These are phyloP conservation scores for Oeneis ivallda DNA, from an alignment of 2,888 invertebrate species.

Conservation along the genomic window DNA sequence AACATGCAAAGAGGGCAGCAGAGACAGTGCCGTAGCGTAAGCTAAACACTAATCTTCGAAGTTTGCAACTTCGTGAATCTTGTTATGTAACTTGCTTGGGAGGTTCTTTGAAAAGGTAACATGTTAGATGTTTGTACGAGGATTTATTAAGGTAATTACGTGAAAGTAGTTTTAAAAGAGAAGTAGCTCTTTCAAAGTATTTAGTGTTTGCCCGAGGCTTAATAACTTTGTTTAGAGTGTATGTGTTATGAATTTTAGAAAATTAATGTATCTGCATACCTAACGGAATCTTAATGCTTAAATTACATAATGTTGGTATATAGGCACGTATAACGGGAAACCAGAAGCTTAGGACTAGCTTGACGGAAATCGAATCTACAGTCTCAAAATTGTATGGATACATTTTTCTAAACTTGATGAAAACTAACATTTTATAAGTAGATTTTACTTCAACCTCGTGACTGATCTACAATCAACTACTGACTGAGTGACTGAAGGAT, in stretches of 20 bases:
- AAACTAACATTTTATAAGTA: too few species aligned
- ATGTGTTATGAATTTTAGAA: background rate
- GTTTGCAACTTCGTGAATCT: constrained; percentile 35
- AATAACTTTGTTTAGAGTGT: background rate
- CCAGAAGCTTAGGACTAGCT: too few species aligned
- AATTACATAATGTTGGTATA: too few species aligned
- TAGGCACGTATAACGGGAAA: too few species aligned
- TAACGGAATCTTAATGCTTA: background rate
- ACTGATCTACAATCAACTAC: too few species aligned
- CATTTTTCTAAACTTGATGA: too few species aligned
- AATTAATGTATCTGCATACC: background rate
- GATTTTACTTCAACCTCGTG: too few species aligned
- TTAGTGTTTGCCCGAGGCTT: background rate
- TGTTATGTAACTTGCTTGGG: constrained; percentile 33
- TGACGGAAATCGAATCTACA: too few species aligned
- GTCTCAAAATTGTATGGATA: too few species aligned
- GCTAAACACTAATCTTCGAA: constrained; percentile 41
- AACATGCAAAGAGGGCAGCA: constrained; percentile 47
- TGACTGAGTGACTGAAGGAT: too few species aligned
- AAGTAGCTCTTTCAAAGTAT: constrained; percentile 9
- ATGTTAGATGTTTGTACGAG: constrained; percentile 21
- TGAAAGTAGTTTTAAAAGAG: constrained; percentile 20
- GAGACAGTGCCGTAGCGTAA: constrained; percentile 39
- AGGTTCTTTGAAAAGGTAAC: constrained; percentile 24
- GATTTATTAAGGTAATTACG: constrained; percentile 26